Evolutionary conservation across 1,140 invertebrate species (phyloP), one percentile per base, ranked within the genome.

Genomic region (Saxidomus purpurata): DNA sequence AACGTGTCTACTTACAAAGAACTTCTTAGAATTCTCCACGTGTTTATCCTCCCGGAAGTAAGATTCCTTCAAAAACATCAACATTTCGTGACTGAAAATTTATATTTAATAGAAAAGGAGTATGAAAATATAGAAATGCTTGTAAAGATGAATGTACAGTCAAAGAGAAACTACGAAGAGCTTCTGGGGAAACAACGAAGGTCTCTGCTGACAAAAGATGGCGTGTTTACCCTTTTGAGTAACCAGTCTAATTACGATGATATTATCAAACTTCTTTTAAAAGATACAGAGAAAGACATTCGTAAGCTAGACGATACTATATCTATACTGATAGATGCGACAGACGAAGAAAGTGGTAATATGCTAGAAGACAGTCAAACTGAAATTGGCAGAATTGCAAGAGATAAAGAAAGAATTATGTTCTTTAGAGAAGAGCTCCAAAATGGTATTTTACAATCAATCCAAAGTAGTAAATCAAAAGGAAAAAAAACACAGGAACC

Each of bases 21-120:
- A 31, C 61, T 86, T 40, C 11, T 86, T 3, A 49, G 76, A 55
- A 74, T 86, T n/a, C 31, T 86, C 13, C 83, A 86, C 11, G 49
- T 55, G 15, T 77, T 34, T 52, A 86, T 86, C 19, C 52, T 87
- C 19, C 84, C 84, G 17, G 31, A 87, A 34, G 47, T 87, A 11
- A 61, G 34, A 19, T 61, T 87, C n/a, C 22, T 77, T 6, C 31
- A 40, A 19, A 38, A 31, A 6, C 22, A 87, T 17, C 25, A 22
- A 47, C 4, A 63, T 2, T 0, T 15, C 13, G 19, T 87, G 25
- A 22, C 38, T 19, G 47, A 22, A n/a, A 49, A 28, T 1, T 38
- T 87, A 22, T 15, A 52, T 36, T 11, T 0, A 31, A 49, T 87
- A 2, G 84, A 87, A 31, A 31, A 79, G 11, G 63, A 63, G 17